Conservation (phyloP, 2,797 vertebrate species). For the Serranus cabrilla region DNA sequence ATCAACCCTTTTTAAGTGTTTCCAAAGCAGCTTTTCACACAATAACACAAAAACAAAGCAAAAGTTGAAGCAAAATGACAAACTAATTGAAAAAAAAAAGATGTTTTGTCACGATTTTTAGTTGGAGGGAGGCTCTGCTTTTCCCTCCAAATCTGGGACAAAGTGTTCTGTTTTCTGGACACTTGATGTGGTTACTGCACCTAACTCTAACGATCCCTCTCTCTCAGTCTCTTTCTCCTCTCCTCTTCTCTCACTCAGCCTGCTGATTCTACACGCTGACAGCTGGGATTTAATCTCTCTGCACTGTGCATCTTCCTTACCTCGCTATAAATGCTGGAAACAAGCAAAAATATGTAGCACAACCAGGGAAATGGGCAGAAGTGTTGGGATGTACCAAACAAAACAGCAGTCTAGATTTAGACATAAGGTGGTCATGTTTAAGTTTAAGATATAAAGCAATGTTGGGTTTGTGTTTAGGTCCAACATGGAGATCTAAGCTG, state of each 20-base stretch:
- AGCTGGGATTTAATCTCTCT: slow-evolving; percentile 27
- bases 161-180: slow-evolving; percentile 47
- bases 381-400: neutral
- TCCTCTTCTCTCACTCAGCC: neutral
- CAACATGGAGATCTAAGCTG: neutral
- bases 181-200: slow-evolving; percentile 56
- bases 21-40: neutral
- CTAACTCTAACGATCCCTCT: slow-evolving; percentile 35
- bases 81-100: slow-evolving; percentile 5
- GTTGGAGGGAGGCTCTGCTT: slow-evolving; percentile 21
- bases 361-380: neutral
- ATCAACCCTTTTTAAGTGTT: neutral
- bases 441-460: too few species aligned
- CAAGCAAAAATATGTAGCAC: slow-evolving; percentile 1
- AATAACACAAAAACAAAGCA: neutral
- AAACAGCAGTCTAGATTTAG: too few species aligned
- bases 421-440: too few species aligned
- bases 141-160: slow-evolving; percentile 57
- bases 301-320: slow-evolving; percentile 6
- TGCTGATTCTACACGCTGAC: slow-evolving; percentile 35
- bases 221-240: slow-evolving; percentile 24
- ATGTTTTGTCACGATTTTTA: slow-evolving; percentile 36
- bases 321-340: slow-evolving; percentile 21
- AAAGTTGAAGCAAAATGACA: slow-evolving; percentile 14
- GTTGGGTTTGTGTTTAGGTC: neutral